Base-by-base conservation (phyloP, 2,888 invertebrate species). In the Ferdinandea cuprea region DNA sequence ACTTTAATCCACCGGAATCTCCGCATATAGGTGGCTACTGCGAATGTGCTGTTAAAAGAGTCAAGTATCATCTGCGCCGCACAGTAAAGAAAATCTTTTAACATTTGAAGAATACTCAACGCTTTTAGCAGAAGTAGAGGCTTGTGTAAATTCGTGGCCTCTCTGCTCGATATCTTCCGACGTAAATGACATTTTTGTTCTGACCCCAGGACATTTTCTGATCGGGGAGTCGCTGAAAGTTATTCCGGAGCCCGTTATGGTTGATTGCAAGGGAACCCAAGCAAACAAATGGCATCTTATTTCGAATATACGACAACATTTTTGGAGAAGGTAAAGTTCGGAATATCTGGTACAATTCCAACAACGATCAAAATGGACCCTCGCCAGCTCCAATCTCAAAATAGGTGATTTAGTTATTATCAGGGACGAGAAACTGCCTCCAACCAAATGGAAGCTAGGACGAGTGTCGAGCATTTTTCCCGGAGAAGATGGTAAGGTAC, bases 11-110 rank as follows among this genome's bases (percentile, higher is more conserved):
- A 0, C 46, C 72, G 9, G 58, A 37, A 1, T 50, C 59, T 21
- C 59, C 59, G 1, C 66, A 73, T 17, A 73, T 79, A 73, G 73
- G 66, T 4, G 73, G 73, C 5, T 78, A 71, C 28, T 58, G 66
- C 71, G 58, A 78, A 13, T 11, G 48, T 2, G 58, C 71, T 0
- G 78, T 65, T 11, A 71, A 72, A 21, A 48, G 59, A 1, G 17
- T 35, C n/a, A 73, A 63, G 25, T 73, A 9, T 28, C 40, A 50
- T 4, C 8, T 54, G 15, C 46, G 25, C 13, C 50, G 66, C 2
- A 50, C 50, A 5, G 11, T 65, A 8, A 50, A 6, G 46, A 46
- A 1, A 21, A 42, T 15, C n/a, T 21, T 15, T n/a, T 25, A 3
- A 52, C 42, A 7, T 61, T 21, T 19, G 44, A 63, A 8, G 52